A percentile compares a stretch with the other conserved stretches of the same genome.
These are phyloP conservation scores for Varanus salvator DNA, from an alignment of 2,113 vertebrate genomes.

Conservation along the genomic window DNA sequence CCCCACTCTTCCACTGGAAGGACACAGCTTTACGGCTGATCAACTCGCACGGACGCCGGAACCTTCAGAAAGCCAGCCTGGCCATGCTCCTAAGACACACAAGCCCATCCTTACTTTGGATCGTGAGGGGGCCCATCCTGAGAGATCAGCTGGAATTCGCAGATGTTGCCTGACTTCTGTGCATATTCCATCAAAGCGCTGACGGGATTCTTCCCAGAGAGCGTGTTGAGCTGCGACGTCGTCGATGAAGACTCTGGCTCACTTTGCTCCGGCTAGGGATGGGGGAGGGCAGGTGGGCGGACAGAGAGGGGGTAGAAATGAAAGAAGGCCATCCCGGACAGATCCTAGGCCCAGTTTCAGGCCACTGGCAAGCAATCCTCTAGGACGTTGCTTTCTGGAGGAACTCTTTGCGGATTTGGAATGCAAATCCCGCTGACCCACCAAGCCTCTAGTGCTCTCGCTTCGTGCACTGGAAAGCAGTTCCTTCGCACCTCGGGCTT, in stretches of 20 bases:
- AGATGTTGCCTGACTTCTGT: slow-evolving; percentile 87
- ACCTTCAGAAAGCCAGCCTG: background rate
- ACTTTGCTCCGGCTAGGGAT: slow-evolving; percentile 39
- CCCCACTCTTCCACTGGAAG: background rate
- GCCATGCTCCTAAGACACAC: rapidly evolving
- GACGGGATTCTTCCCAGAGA: slow-evolving; percentile 92
- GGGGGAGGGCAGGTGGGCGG: rapidly evolving
- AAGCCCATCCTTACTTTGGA: slow-evolving; percentile 83
- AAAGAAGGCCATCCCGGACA: background rate
- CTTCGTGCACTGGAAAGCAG: too few relatives aligned
- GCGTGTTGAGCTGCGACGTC: slow-evolving; percentile 55
- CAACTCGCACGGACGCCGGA: background rate
- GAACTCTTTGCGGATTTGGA: too few relatives aligned
- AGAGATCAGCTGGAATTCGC: slow-evolving; percentile 91
- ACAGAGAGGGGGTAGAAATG: background rate
- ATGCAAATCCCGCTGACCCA: too few relatives aligned
- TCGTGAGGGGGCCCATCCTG: slow-evolving; percentile 95
- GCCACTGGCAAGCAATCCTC: too few relatives aligned
- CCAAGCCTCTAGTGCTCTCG: too few relatives aligned
- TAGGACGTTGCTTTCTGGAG: too few relatives aligned
- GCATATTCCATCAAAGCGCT: slow-evolving; percentile 92
- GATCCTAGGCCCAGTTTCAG: too few relatives aligned
- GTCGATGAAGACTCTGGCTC: slow-evolving; percentile 70
- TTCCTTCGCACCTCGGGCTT: too few relatives aligned
- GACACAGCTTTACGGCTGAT: background rate